Percentiles rank a stretch among this genome's conserved stretches.
phyloP scores from a whole-genome alignment of 2,888 invertebrate genomes.

The Drosophila gaucha region DNA sequence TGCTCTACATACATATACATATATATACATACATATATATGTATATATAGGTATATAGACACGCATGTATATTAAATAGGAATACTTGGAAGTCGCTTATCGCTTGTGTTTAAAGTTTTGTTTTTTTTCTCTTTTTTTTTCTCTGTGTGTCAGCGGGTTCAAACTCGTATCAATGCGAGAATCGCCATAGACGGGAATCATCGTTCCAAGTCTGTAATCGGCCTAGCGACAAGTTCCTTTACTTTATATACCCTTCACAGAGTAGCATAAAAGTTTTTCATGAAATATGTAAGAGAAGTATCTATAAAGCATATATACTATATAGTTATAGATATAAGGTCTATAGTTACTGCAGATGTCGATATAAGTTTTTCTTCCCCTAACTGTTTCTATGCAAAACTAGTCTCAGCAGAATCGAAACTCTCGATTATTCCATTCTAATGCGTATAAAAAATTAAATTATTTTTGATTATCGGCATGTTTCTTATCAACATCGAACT shows the following conservation, averaged over 20 bases:
- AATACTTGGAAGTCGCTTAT: slow-evolving; percentile 44
- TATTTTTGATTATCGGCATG: background rate
- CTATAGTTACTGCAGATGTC: too few species aligned
- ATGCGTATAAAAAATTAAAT: too few species aligned
- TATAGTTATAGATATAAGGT: too few species aligned
- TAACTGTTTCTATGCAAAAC: too few species aligned
- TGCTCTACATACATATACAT: slow-evolving; percentile 3
- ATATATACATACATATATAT: slow-evolving; percentile 1
- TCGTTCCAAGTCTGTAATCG: slow-evolving; percentile 17
- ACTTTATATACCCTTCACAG: background rate
- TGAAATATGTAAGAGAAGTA: too few species aligned
- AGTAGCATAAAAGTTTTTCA: too few species aligned
- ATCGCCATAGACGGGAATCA: slow-evolving; percentile 11
- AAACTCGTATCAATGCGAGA: slow-evolving; percentile 61
- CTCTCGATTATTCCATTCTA: too few species aligned
- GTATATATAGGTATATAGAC: slow-evolving; percentile 3
- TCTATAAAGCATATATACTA: background rate
- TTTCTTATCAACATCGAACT: background rate
- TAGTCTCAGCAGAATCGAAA: too few species aligned
- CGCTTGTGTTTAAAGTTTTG: slow-evolving; percentile 27
- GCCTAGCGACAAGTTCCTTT: slow-evolving; percentile 44
- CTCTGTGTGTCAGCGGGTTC: slow-evolving; percentile 65
- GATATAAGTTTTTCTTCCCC: too few species aligned
- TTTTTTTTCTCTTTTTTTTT: slow-evolving; percentile 10
- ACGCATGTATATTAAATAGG: slow-evolving; percentile 3